These are phyloP conservation scores for Epinotia brunnichana DNA, from an alignment of 2,888 invertebrate species.

Conservation along the genomic window DNA sequence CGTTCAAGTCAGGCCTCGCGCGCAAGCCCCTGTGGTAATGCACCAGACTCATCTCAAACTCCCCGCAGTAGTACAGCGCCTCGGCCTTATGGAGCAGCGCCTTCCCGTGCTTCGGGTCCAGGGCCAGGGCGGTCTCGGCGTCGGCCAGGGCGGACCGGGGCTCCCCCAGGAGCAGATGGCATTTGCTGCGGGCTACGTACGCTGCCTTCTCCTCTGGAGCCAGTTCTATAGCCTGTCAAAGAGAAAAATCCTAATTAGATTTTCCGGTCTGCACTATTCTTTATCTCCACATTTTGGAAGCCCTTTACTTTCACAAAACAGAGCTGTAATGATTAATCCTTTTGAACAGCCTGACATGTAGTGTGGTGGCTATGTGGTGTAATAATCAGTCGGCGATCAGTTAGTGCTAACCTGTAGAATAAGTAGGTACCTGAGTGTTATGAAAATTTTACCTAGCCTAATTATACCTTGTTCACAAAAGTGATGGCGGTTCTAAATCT, in stretches of 20 bases:
- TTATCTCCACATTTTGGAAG: not conserved
- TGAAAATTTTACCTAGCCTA: not conserved
- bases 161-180: constrained; percentile 93
- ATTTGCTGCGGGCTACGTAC: constrained; percentile 94
- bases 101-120: constrained; percentile 87
- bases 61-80: constrained; percentile 94
- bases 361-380: no score
- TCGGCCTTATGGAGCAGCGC: constrained; percentile 95
- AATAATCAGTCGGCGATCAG: no score
- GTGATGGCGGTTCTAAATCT: constrained; percentile 88
- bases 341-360: no score
- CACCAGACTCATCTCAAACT: constrained; percentile 96
- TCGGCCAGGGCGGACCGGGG: constrained; percentile 91
- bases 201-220: constrained; percentile 93
- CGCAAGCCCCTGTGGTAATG: constrained; percentile 94
- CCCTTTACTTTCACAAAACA: not conserved
- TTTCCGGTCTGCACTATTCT: not conserved
- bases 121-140: constrained; percentile 91
- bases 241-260: constrained; percentile 15
- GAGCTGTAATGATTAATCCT: no score
- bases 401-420: no score
- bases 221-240: constrained; percentile 91
- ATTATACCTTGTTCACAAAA: constrained; percentile 89
- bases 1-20: constrained; percentile 92
- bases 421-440: no score